phyloP scores from a whole-genome alignment of 2,113 vertebrate genomes.

The Callionymus lyra region DNA sequence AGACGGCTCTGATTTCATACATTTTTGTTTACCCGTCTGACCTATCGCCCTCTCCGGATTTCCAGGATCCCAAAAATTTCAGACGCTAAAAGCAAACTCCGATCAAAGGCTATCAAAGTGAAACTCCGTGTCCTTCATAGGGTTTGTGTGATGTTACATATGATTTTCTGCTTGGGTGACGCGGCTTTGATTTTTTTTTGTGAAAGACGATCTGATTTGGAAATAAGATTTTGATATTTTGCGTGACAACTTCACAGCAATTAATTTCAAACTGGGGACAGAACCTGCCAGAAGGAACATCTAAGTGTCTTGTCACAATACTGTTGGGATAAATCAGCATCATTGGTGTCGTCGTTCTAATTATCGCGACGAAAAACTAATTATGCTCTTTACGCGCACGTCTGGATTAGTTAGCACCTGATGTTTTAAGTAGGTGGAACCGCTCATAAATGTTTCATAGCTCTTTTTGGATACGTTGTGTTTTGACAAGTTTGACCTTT shows the following conservation, averaged over 20 bases:
- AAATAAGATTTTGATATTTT: constrained; percentile 39
- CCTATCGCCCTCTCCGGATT: constrained; percentile 27
- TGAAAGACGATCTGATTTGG: constrained; percentile 34
- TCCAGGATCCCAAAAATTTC: constrained; percentile 20
- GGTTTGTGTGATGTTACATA: constrained; percentile 39
- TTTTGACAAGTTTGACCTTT: no score
- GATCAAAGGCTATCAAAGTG: constrained; percentile 39
- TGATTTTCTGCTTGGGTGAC: constrained; percentile 36
- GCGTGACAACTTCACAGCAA: constrained; percentile 36
- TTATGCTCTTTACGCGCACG: background rate
- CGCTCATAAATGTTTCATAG: no score
- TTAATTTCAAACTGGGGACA: constrained; percentile 31
- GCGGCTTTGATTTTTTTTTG: constrained; percentile 26
- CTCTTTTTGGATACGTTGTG: no score
- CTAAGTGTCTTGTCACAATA: constrained; percentile 8
- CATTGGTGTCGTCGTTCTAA: background rate
- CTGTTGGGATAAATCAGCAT: constrained; percentile 8
- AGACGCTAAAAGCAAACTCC: constrained; percentile 24
- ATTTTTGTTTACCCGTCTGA: constrained; percentile 36
- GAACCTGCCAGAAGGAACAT: constrained; percentile 13
- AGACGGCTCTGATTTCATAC: constrained; percentile 28
- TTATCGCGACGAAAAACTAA: background rate
- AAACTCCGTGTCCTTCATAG: constrained; percentile 41
- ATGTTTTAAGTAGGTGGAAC: no score
- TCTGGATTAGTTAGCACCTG: no score